Percentiles rank a stretch among this genome's conserved stretches.
Evolutionary conservation across 2,113 vertebrate species (phyloP).

Genomic region (Aramus guarauna): DNA sequence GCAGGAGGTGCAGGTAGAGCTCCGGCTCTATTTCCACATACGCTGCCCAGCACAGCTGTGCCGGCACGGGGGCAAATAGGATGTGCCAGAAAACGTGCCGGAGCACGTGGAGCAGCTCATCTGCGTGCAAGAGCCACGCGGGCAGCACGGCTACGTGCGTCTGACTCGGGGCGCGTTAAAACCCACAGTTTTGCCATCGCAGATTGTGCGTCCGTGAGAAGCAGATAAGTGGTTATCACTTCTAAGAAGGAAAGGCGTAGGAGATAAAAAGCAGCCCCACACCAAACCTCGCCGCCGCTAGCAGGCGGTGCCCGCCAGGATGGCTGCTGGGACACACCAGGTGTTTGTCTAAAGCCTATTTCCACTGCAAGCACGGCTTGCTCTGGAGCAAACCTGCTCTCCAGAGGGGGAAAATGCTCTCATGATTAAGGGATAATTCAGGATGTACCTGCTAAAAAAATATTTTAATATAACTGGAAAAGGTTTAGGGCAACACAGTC

Average conservation of each 20-base stretch:
- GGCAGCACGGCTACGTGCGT: fast-evolving
- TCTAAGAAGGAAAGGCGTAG: neutral
- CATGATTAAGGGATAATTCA: neutral
- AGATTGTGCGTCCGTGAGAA: neutral
- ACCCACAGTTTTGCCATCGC: neutral
- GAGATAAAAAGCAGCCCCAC: neutral
- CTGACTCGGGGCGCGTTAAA: neutral
- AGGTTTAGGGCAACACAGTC: neutral
- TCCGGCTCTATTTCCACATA: fast-evolving
- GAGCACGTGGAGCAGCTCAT: neutral
- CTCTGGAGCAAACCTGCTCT: neutral
- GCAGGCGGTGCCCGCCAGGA: fast-evolving
- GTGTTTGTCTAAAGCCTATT: neutral
- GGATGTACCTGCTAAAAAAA: neutral
- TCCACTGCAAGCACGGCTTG: fast-evolving
- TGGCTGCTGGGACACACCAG: neutral
- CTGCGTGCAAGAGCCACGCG: fast-evolving
- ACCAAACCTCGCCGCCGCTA: neutral
- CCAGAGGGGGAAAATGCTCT: neutral
- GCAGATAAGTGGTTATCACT: neutral
- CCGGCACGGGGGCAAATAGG: neutral
- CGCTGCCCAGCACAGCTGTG: neutral
- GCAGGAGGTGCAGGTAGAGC: neutral
- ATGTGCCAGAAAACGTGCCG: neutral
- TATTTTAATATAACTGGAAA: neutral